phyloP scores from a whole-genome alignment of 2,113 vertebrate species.

The Cairina moschata region DNA sequence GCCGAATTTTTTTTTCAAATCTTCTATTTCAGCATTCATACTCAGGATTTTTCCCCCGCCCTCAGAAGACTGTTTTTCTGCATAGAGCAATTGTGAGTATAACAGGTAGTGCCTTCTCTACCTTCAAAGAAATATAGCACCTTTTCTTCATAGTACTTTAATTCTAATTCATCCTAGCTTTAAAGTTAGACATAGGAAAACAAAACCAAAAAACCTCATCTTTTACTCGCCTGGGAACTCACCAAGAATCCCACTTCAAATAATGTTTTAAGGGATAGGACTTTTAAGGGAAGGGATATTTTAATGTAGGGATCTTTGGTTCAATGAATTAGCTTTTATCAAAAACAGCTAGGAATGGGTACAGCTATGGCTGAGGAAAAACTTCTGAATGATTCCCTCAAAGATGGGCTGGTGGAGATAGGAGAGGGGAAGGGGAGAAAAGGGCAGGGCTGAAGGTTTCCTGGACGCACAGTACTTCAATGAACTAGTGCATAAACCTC shows the following conservation, averaged over 20 bases:
- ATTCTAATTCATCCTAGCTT: neutral
- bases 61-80: constrained; percentile 67
- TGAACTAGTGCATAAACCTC: neutral
- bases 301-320: neutral
- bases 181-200: neutral
- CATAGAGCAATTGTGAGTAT: neutral
- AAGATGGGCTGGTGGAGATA: neutral
- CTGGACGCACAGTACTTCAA: neutral
- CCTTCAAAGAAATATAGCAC: neutral
- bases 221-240: neutral
- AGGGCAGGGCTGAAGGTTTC: neutral
- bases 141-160: neutral
- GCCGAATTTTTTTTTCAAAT: constrained; percentile 74
- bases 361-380: neutral
- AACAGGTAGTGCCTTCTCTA: neutral
- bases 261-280: neutral
- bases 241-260: neutral
- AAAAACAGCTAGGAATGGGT: neutral
- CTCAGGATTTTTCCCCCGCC: constrained; percentile 70
- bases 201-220: too few relatives aligned
- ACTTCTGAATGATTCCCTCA: neutral
- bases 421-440: neutral
- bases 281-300: too few relatives aligned
- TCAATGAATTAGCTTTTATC: neutral
- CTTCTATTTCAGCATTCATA: constrained; percentile 78